Base-by-base conservation (phyloP, 2,113 vertebrate genomes). In the Triplophysa dalaica region DNA sequence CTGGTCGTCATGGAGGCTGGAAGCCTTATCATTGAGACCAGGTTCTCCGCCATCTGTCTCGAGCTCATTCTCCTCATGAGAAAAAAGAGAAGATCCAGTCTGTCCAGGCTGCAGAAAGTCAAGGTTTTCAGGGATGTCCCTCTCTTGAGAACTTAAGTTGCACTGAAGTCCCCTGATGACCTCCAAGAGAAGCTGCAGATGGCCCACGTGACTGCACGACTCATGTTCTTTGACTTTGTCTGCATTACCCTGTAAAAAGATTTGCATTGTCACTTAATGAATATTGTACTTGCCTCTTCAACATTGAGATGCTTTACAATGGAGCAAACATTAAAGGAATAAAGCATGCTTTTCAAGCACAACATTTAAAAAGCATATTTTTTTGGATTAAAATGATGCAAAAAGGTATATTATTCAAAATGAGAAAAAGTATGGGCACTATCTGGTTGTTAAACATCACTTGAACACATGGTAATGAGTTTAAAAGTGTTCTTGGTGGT, bases 181-280 rank as follows among this genome's bases (percentile, higher is more conserved):
- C 19, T 88, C 89, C 78, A 95, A 83, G 45, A 96, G 84, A 19
- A 95, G 88, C 64, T 90, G 85, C 9, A 95, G 84, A 84, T 96
- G 95, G 5, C 70, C 24, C 2, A 84, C 88, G 8, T 90, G 78
- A 0, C 92, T 87, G 0, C 80, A 52, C 9, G 73, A 88, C 8
- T 94, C 93, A 0, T 95, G 94, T 12, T 93, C 91, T 80, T 90
- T 89, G 1, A 91, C 21, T 68, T 92, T 91, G 50, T 93, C 91
- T 33, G 81, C 56, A 79, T 79, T 91, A 0, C 93, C 95, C 94
- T 96, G 84, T 26, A 29, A 38, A 22, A 16, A 3, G 41, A 12
- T 5, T 8, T 38, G 12, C 3, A 5, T 9, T n/a, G 19, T 58
- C 8, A 16, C 8, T 45, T 45, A 45, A 45, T 45, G 8, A 58